Evolutionary conservation across 2,888 invertebrate genomes (phyloP), one percentile per base, ranked within the genome.

Genomic region (Ectemnius continuus): DNA sequence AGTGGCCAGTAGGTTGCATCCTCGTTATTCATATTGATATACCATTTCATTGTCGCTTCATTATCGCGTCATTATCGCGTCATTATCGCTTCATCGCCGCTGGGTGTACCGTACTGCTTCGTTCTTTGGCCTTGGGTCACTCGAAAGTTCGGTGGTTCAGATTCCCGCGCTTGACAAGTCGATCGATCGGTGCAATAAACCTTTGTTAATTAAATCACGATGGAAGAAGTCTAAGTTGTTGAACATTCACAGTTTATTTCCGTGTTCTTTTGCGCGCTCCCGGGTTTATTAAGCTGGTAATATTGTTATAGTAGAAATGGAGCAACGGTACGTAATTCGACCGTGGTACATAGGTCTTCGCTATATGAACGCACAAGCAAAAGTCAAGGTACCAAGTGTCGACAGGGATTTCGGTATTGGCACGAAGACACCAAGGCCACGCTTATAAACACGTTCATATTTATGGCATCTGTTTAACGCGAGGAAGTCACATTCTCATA

Each of bases 1-100:
- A 78, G 74, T 73, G 81, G 80, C 77, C 81, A 86, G 78, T 87
- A 87, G 73, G 73, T 79, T 72, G 75, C 73, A 73, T 74, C 65
- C 73, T 75, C 73, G 56, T 73, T 69, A 52, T 16, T 52, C 52
- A 52, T 52, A 52, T 52, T 52, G 36, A 36, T 16, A 52, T 52
- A 6, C 52, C 52, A 52, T 52, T 71, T 74, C 73, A 74, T 67
- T 70, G 59, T 71, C 73, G 56, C 59, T 70, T 65, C 68, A 82
- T 74, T 77, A 61, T 79, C 76, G 76, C 79, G 81, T 83, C 68
- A 82, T 74, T 77, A 61, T 79, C 76, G 76, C 79, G 81, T 83
- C 72, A 62, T 74, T 78, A 71, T 82, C 60, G 71, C 71, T 82
- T 81, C 70, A 83, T 75, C 57, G 76, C 76, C 72, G 70, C 73